Conservation (phyloP, 2,113 vertebrate genomes). For the Craseonycteris thonglongyai region DNA sequence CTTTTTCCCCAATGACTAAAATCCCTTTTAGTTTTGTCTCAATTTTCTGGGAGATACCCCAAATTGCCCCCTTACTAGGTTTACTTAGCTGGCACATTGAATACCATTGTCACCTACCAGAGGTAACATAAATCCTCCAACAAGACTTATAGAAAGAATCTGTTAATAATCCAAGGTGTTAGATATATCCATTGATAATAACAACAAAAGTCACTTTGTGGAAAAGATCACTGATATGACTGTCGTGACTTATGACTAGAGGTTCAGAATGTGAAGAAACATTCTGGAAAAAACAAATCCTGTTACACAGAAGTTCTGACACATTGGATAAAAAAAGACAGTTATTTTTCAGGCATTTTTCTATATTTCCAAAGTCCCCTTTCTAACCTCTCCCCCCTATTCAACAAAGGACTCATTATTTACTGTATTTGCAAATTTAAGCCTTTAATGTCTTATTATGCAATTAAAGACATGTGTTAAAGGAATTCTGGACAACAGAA, state of each 20-base stretch:
- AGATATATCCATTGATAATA: background rate
- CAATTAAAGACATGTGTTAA: constrained; percentile 39
- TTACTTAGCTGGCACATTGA: background rate
- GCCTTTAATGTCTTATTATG: constrained; percentile 13
- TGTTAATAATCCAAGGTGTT: background rate
- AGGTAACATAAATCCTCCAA: background rate
- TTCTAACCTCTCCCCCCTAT: background rate
- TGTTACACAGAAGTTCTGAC: background rate
- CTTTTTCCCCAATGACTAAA: background rate
- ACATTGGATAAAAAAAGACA: constrained; percentile 5
- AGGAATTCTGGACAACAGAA: constrained; percentile 44
- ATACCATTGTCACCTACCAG: background rate
- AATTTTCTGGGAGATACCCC: background rate
- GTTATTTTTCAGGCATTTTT: background rate
- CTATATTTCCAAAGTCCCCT: background rate
- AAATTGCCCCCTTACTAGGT: background rate
- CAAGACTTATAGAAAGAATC: background rate
- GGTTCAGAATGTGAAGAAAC: background rate
- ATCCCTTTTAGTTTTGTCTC: background rate
- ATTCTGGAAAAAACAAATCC: background rate
- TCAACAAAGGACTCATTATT: constrained; percentile 30
- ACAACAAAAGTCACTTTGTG: background rate
- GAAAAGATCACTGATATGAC: background rate
- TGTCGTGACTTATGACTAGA: background rate
- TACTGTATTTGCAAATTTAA: background rate